A percentile compares a stretch with the other conserved stretches of the same genome.
Conservation (phyloP, 2,113 vertebrate species). For the Pterophyllum scalare region DNA sequence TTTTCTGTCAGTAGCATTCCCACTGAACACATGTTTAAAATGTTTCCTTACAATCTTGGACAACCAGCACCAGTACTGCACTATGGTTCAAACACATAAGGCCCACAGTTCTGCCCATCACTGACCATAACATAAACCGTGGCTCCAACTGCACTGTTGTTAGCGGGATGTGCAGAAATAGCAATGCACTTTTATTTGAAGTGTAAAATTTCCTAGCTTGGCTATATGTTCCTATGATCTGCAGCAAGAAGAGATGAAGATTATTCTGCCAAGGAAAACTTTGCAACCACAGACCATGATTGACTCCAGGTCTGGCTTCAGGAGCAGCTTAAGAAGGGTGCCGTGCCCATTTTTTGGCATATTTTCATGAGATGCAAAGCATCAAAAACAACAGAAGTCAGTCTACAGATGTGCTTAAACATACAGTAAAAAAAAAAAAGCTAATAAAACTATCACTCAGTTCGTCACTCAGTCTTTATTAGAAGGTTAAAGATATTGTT, state of each 20-base stretch:
- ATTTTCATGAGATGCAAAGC: constrained; percentile 32
- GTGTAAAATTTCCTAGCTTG: constrained; percentile 68
- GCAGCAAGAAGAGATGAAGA: constrained; percentile 45
- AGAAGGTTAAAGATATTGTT: neutral
- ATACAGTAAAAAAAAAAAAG: neutral
- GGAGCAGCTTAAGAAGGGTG: constrained; percentile 8
- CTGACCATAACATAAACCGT: constrained; percentile 39
- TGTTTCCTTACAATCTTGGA: constrained; percentile 9
- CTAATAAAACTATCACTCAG: neutral
- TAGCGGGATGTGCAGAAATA: constrained; percentile 58
- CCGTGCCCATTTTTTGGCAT: constrained; percentile 26
- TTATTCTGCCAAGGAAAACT: constrained; percentile 72
- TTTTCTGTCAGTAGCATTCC: neutral
- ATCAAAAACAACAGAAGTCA: constrained; percentile 23
- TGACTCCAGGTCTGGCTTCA: constrained; percentile 54
- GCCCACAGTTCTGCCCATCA: constrained; percentile 26
- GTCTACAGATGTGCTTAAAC: neutral
- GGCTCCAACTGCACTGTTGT: constrained; percentile 17
- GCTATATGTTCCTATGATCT: constrained; percentile 73
- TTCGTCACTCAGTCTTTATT: neutral
- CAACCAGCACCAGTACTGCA: neutral
- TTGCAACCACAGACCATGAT: constrained; percentile 49
- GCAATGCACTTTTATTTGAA: constrained; percentile 64
- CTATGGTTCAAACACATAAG: neutral
- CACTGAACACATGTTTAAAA: neutral